phyloP scores from a whole-genome alignment of 2,797 vertebrate genomes.

The Todus mexicanus region DNA sequence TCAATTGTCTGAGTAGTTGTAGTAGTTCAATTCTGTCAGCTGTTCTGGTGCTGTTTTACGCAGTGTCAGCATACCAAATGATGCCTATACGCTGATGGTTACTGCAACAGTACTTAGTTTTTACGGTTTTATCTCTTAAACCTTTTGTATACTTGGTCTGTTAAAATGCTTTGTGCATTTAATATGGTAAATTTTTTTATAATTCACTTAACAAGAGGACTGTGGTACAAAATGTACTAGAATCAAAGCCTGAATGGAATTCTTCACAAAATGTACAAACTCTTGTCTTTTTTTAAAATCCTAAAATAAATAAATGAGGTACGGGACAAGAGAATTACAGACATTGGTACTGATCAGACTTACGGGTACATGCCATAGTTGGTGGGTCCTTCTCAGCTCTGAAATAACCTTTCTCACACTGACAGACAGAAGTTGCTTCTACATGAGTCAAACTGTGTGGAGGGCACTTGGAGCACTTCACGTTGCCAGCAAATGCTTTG shows the following conservation, averaged over 20 bases:
- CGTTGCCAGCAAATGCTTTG: constrained; percentile 92
- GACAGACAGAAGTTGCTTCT: constrained; percentile 86
- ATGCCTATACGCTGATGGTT: background rate
- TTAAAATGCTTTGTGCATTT: background rate
- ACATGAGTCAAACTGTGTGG: constrained; percentile 87
- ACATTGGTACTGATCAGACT: constrained; percentile 66
- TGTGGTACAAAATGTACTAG: background rate
- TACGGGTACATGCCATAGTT: constrained; percentile 96
- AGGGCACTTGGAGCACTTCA: constrained; percentile 93
- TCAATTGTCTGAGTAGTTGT: background rate
- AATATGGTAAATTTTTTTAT: background rate
- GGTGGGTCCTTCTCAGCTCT: constrained; percentile 92
- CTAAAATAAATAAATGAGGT: background rate
- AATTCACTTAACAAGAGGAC: background rate
- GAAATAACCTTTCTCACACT: constrained; percentile 91
- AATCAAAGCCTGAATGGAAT: background rate
- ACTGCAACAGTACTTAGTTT: background rate
- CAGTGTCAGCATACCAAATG: background rate
- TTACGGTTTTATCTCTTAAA: background rate
- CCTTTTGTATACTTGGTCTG: background rate
- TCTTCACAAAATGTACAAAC: background rate
- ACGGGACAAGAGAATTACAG: background rate
- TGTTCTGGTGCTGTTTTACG: background rate
- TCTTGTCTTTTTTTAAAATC: background rate
- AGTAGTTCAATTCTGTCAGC: background rate